phyloP scores from a whole-genome alignment of 2,888 invertebrate species.

The Gerris lacustris region DNA sequence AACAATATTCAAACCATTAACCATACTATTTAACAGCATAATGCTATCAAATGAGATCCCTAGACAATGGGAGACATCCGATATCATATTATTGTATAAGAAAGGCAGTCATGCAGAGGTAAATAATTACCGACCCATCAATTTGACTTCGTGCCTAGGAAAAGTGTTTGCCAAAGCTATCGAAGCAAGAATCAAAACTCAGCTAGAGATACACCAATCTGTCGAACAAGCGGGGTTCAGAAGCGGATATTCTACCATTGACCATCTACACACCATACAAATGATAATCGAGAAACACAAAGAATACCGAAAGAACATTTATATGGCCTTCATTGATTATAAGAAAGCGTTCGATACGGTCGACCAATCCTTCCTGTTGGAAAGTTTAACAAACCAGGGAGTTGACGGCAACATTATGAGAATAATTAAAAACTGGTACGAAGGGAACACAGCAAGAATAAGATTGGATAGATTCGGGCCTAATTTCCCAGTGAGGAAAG shows the following conservation, averaged over 20 bases:
- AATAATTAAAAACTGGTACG: constrained; percentile 7
- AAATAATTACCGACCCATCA: constrained; percentile 29
- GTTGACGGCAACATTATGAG: not conserved
- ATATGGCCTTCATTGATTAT: constrained; percentile 3
- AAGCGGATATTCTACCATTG: constrained; percentile 23
- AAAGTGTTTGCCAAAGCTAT: constrained; percentile 30
- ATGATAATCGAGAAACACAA: not conserved
- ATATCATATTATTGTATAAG: constrained; percentile 8
- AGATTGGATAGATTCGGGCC: not conserved
- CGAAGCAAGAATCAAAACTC: constrained; percentile 20
- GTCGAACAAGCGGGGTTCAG: constrained; percentile 30
- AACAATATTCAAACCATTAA: not conserved
- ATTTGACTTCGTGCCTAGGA: constrained; percentile 27
- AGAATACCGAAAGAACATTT: not conserved
- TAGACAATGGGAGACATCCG: not conserved
- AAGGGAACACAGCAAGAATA: not conserved
- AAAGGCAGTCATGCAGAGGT: constrained; percentile 20
- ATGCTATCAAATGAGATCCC: not conserved
- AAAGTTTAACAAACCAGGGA: not conserved
- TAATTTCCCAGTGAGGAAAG: not conserved
- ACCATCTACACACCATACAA: constrained; percentile 23
- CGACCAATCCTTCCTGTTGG: not conserved
- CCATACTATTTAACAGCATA: not conserved
- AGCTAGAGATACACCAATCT: constrained; percentile 28
- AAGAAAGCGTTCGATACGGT: constrained; percentile 12